Percentiles rank a stretch among this genome's conserved stretches.
Evolutionary conservation across 2,888 invertebrate species (phyloP).

Genomic region (Cetonia aurata): DNA sequence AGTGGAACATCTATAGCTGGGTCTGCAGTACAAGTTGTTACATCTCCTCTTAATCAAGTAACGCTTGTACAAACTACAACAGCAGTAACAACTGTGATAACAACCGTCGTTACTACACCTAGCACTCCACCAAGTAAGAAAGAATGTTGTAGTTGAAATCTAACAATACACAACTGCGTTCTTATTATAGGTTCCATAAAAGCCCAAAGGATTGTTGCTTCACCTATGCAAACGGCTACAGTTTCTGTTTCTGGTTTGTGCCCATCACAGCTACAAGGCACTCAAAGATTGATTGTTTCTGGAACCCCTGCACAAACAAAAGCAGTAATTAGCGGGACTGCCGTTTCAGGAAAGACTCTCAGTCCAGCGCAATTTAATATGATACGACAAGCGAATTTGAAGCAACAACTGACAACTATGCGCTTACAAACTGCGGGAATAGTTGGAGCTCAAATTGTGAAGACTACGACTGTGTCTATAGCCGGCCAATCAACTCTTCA

Average conservation of each 20-base stretch:
- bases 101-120: constrained; percentile 63
- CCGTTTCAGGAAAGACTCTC: constrained; percentile 68
- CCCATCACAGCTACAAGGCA: constrained; percentile 63
- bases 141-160: too few species aligned
- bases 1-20: constrained; percentile 47
- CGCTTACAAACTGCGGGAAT: constrained; percentile 59
- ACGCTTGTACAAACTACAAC: constrained; percentile 63
- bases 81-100: constrained; percentile 61
- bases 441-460: constrained; percentile 54
- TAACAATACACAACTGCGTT: too few species aligned
- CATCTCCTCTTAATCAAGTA: constrained; percentile 62
- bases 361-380: constrained; percentile 72
- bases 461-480: constrained; percentile 62
- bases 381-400: constrained; percentile 70
- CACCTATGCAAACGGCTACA: constrained; percentile 64
- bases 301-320: constrained; percentile 60
- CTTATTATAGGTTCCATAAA: constrained; percentile 58
- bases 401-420: constrained; percentile 60
- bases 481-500: constrained; percentile 57
- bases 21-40: constrained; percentile 49
- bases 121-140: constrained; percentile 61
- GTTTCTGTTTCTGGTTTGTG: constrained; percentile 64
- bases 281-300: constrained; percentile 66
- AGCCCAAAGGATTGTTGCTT: constrained; percentile 63
- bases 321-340: constrained; percentile 56